A percentile compares a stretch with the other conserved stretches of the same genome.
These are phyloP conservation scores for Leptinotarsa juncta DNA, from an alignment of 2,888 invertebrate species.

Conservation along the genomic window DNA sequence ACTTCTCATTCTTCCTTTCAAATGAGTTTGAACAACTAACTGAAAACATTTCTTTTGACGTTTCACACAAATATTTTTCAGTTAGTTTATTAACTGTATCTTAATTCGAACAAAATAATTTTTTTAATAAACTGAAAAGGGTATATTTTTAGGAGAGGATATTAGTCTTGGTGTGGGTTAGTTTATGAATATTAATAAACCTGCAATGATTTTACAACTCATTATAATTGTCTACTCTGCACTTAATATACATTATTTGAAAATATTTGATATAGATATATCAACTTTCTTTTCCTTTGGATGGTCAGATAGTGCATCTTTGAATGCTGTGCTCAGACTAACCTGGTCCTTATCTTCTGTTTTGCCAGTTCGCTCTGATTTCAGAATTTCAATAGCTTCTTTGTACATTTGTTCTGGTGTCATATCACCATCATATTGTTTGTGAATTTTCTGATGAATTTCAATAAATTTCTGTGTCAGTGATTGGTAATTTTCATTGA, in stretches of 20 bases:
- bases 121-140: too few species aligned
- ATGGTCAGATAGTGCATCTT: conserved; percentile 53
- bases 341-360: conserved; percentile 48
- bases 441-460: conserved; percentile 71
- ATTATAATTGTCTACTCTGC: conserved; percentile 16
- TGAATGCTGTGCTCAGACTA: conserved; percentile 56
- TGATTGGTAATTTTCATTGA: conserved; percentile 68
- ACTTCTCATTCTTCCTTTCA: too few species aligned
- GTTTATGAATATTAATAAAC: too few species aligned
- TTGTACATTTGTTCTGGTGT: conserved; percentile 69
- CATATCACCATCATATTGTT: conserved; percentile 65
- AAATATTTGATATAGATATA: conserved; percentile 59
- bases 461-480: conserved; percentile 73
- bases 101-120: too few species aligned
- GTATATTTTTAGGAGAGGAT: too few species aligned
- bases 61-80: too few species aligned
- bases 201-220: background rate
- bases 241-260: conserved; percentile 55
- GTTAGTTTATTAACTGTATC: too few species aligned
- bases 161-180: too few species aligned
- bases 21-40: too few species aligned
- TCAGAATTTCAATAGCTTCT: conserved; percentile 66
- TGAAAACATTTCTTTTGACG: too few species aligned
- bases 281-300: conserved; percentile 36
- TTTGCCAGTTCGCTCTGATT: conserved; percentile 55